Evolutionary conservation across 2,888 invertebrate genomes (phyloP).

Genomic region (Troides oblongomaculatus): DNA sequence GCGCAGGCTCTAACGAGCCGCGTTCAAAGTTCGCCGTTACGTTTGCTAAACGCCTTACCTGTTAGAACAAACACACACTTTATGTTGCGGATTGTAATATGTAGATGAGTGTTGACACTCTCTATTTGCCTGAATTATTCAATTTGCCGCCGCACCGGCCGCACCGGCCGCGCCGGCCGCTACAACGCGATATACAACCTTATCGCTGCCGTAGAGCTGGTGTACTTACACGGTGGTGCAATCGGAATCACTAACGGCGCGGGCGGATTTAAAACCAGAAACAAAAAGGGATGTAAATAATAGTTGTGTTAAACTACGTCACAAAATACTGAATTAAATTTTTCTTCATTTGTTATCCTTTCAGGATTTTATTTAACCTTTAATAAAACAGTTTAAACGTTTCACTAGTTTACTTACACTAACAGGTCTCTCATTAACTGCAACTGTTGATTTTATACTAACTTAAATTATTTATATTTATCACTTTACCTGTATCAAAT

Average conservation of each 20-base stretch:
- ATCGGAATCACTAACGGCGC: background rate
- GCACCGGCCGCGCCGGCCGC: background rate
- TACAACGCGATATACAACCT: background rate
- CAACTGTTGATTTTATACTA: too few relatives aligned
- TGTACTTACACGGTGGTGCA: background rate
- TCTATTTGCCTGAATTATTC: constrained; percentile 27
- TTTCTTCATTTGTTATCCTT: too few relatives aligned
- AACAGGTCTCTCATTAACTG: too few relatives aligned
- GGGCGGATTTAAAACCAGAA: background rate
- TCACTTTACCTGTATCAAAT: too few relatives aligned
- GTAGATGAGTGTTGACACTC: constrained; percentile 27
- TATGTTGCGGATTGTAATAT: constrained; percentile 21
- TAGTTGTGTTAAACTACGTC: background rate
- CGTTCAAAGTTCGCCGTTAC: constrained; percentile 16
- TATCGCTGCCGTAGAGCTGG: background rate
- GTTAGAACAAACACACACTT: constrained; percentile 23
- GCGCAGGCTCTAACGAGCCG: constrained; percentile 9
- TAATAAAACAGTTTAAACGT: too few relatives aligned
- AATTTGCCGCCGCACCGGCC: constrained; percentile 6
- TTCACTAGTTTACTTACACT: too few relatives aligned
- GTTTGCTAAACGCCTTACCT: constrained; percentile 23
- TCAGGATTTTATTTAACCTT: too few relatives aligned
- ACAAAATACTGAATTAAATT: too few relatives aligned
- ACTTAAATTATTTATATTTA: too few relatives aligned
- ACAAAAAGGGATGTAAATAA: background rate